Evolutionary conservation across 2,113 vertebrate genomes (phyloP).

Genomic region (Pandion haliaetus): DNA sequence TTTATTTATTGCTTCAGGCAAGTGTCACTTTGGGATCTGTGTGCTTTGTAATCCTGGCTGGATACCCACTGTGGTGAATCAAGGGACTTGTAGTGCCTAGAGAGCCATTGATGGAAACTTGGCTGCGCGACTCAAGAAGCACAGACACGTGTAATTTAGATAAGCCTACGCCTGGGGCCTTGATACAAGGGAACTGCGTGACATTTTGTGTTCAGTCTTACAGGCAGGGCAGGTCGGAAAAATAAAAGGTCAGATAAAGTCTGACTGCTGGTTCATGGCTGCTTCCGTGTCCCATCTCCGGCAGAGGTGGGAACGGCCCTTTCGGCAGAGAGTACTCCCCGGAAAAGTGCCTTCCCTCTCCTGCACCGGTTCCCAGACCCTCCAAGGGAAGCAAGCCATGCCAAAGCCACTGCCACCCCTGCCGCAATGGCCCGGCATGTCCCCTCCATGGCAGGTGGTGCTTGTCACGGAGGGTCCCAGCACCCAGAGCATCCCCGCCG

Average conservation of each 20-base stretch:
- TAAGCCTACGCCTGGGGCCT: neutral
- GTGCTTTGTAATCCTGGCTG: neutral
- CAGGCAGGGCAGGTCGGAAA: neutral
- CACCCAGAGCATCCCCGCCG: neutral
- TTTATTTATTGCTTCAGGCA: neutral
- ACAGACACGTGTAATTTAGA: neutral
- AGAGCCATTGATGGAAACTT: neutral
- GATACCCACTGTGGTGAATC: neutral
- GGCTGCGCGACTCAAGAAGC: neutral
- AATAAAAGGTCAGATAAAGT: conserved; percentile 20
- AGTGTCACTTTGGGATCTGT: neutral
- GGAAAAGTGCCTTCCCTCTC: neutral
- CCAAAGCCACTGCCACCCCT: neutral
- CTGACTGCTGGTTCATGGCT: neutral
- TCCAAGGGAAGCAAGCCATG: accelerated
- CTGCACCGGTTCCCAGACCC: neutral
- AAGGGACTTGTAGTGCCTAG: neutral
- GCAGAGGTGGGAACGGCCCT: neutral
- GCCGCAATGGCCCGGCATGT: accelerated
- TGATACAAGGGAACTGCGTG: neutral
- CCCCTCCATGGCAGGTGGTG: neutral
- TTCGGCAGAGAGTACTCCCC: neutral
- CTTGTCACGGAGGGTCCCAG: neutral
- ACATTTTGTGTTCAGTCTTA: neutral
- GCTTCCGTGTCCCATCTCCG: neutral